Evolutionary conservation across 2,888 invertebrate genomes (phyloP).

Genomic region (Scrobipalpa costella): DNA sequence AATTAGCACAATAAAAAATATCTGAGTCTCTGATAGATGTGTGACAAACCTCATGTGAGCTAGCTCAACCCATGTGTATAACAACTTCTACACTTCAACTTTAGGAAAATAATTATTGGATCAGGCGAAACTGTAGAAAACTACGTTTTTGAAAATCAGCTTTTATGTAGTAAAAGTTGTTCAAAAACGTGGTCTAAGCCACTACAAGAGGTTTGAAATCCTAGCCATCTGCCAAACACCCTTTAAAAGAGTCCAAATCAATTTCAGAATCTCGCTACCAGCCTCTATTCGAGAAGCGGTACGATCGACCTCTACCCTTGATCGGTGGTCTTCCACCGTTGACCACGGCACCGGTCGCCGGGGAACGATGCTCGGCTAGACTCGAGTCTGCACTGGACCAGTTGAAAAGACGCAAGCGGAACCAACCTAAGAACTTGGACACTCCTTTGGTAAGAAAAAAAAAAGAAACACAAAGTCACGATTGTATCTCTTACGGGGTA

Average conservation of each 20-base stretch:
- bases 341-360: conserved; percentile 64
- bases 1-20: no score
- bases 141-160: no score
- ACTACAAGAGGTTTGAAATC: no score
- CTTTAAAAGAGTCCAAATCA: not conserved
- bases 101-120: no score
- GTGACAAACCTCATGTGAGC: no score
- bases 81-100: no score
- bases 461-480: not conserved
- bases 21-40: no score
- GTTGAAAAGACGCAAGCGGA: conserved; percentile 80
- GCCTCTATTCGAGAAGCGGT: conserved; percentile 70
- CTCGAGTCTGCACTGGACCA: conserved; percentile 85
- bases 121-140: no score
- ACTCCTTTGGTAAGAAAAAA: conserved; percentile 64
- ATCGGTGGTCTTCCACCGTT: conserved; percentile 62
- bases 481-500: not conserved
- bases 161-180: no score
- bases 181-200: no score
- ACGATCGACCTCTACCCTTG: conserved; percentile 58
- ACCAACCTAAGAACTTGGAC: conserved; percentile 74
- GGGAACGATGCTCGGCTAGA: conserved; percentile 83
- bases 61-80: no score
- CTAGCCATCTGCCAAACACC: not conserved
- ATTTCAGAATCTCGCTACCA: conserved; percentile 71